These are phyloP conservation scores for Caenorhabditis sp. DNA, from an alignment of 2,888 invertebrate genomes.

Conservation along the genomic window DNA sequence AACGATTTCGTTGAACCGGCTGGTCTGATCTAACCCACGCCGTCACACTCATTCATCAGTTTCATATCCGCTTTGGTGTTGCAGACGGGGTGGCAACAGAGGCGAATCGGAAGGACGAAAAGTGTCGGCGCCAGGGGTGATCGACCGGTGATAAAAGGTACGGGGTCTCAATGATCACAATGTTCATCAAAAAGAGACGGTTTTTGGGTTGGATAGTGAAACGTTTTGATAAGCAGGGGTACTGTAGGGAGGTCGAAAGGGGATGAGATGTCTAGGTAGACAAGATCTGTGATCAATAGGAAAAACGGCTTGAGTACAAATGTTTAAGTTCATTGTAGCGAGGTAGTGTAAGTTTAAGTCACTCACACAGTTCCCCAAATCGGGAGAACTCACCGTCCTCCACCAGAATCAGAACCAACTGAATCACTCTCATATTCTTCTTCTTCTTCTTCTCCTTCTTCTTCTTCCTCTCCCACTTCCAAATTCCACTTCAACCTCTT, in stretches of 20 bases:
- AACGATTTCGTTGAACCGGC: not conserved
- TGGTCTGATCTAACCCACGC: too few species aligned
- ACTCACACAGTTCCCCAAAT: too few species aligned
- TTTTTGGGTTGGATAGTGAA: not conserved
- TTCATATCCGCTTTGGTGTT: too few species aligned
- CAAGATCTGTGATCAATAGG: not conserved
- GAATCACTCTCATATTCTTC: not conserved
- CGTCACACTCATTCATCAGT: too few species aligned
- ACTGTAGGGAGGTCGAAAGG: not conserved
- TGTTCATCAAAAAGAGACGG: not conserved
- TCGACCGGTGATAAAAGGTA: not conserved
- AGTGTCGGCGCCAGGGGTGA: not conserved
- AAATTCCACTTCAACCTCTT: not conserved
- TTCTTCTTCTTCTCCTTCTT: not conserved
- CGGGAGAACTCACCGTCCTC: too few species aligned
- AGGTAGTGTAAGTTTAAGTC: too few species aligned
- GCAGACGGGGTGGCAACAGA: too few species aligned
- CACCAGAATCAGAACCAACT: not conserved
- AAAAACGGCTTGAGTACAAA: too few species aligned
- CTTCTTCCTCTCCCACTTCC: not conserved
- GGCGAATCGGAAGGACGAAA: not conserved
- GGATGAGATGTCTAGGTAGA: not conserved
- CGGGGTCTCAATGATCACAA: constrained; percentile 13
- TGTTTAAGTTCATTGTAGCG: too few species aligned
- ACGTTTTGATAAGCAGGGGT: not conserved